Evolutionary conservation across 2,113 vertebrate species (phyloP).

Genomic region (Cyprinus carpio): DNA sequence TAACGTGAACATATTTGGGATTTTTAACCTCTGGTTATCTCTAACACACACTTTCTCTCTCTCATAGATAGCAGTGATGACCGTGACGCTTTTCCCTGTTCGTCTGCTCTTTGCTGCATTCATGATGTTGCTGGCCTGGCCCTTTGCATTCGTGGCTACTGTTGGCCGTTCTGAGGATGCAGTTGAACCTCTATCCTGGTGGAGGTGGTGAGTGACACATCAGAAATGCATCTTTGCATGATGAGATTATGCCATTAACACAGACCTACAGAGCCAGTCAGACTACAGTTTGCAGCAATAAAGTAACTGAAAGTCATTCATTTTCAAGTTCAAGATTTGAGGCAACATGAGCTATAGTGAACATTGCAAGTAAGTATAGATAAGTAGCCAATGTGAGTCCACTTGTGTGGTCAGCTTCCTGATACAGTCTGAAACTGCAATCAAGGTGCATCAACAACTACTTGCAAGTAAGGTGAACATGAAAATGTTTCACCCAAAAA

Average conservation of each 20-base stretch:
- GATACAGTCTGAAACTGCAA: too few relatives aligned
- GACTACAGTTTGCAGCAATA: not conserved
- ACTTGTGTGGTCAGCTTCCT: not conserved
- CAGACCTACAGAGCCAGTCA: not conserved
- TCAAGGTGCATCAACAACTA: too few relatives aligned
- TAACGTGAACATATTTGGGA: not conserved
- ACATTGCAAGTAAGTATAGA: too few relatives aligned
- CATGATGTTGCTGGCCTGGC: slow-evolving; percentile 95
- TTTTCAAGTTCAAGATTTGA: not conserved
- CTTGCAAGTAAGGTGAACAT: too few relatives aligned
- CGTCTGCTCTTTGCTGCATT: slow-evolving; percentile 85
- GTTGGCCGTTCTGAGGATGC: slow-evolving; percentile 79
- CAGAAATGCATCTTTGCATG: not conserved
- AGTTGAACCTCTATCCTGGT: slow-evolving; percentile 81
- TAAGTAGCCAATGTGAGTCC: too few relatives aligned
- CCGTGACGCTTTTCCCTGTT: slow-evolving; percentile 89
- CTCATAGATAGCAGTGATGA: slow-evolving; percentile 87
- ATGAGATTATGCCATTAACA: not conserved
- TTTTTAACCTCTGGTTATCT: not conserved
- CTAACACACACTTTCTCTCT: not conserved
- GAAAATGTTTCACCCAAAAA: too few relatives aligned
- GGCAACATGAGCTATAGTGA: too few relatives aligned
- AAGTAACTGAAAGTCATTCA: not conserved
- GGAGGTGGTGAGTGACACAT: slow-evolving; percentile 77
- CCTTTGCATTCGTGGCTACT: slow-evolving; percentile 84